Evolutionary conservation across 2,797 vertebrate genomes (phyloP).

Genomic region (Chanos chanos): DNA sequence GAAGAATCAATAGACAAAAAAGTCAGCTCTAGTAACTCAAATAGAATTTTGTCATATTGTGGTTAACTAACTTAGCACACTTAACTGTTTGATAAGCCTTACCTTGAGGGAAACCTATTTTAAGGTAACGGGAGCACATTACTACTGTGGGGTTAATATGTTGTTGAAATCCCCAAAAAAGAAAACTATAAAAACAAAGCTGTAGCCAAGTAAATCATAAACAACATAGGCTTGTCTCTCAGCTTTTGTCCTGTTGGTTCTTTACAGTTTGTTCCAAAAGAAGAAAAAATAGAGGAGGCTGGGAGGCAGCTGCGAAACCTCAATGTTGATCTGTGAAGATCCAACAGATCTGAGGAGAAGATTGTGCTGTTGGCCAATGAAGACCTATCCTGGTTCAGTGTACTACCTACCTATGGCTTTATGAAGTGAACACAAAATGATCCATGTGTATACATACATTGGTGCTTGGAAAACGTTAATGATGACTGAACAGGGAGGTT

Average conservation of each 20-base stretch:
- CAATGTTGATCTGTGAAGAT: conserved; percentile 38
- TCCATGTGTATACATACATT: conserved; percentile 37
- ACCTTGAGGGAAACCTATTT: too few relatives aligned
- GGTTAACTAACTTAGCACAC: too few relatives aligned
- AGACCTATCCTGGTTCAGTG: conserved; percentile 52
- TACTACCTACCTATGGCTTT: conserved; percentile 48
- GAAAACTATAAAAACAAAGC: too few relatives aligned
- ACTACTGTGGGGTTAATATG: too few relatives aligned
- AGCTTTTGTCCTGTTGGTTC: conserved; percentile 41
- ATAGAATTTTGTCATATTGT: too few relatives aligned
- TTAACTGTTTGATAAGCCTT: too few relatives aligned
- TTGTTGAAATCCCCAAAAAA: too few relatives aligned
- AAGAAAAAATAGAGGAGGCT: conserved; percentile 62
- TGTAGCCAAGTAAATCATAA: too few relatives aligned
- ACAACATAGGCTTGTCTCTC: conserved; percentile 51
- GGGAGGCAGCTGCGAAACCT: conserved; percentile 28
- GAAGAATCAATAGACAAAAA: too few relatives aligned
- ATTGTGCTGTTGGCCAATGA: conserved; percentile 44
- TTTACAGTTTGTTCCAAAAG: conserved; percentile 71
- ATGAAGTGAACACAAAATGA: conserved; percentile 42
- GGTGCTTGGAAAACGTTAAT: conserved; percentile 56
- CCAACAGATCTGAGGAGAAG: conserved; percentile 22
- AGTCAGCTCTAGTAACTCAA: too few relatives aligned
- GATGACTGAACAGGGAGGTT: conserved; percentile 29
- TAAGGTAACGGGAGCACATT: too few relatives aligned